A percentile compares a stretch with the other conserved stretches of the same genome.
Evolutionary conservation across 2,797 vertebrate species (phyloP).

Genomic region (Brachyalestes nurse): DNA sequence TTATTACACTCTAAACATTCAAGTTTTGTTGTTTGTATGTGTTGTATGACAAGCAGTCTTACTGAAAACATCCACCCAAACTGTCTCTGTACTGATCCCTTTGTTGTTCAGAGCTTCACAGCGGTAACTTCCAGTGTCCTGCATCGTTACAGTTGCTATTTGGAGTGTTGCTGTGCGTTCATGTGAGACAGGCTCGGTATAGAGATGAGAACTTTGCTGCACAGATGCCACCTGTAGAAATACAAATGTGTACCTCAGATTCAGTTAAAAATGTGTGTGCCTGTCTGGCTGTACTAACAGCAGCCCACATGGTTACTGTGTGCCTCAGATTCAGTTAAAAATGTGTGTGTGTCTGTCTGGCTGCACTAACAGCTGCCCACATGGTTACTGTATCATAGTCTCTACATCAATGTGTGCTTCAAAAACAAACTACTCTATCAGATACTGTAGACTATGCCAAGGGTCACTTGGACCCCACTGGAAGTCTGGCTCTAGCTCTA

Average conservation of each 20-base stretch:
- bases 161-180: constrained; percentile 75
- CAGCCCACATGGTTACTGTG: neutral
- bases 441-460: neutral
- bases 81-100: constrained; percentile 82
- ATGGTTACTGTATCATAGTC: neutral
- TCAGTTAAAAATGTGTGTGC: neutral
- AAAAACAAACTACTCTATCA: constrained; percentile 1
- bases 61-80: constrained; percentile 93
- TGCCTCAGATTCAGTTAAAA: neutral
- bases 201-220: constrained; percentile 71
- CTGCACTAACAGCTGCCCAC: neutral
- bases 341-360: no score
- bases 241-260: neutral
- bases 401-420: neutral
- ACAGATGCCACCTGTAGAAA: constrained; percentile 81
- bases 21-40: neutral
- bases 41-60: constrained; percentile 62
- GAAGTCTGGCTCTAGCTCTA: neutral
- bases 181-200: constrained; percentile 75
- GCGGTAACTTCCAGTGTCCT: constrained; percentile 86
- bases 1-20: no score
- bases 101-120: constrained; percentile 89
- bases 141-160: constrained; percentile 78
- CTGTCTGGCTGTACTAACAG: neutral
- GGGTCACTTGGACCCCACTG: no score